phyloP scores from a whole-genome alignment of 2,888 invertebrate species.

The Bugulina stolonifera region DNA sequence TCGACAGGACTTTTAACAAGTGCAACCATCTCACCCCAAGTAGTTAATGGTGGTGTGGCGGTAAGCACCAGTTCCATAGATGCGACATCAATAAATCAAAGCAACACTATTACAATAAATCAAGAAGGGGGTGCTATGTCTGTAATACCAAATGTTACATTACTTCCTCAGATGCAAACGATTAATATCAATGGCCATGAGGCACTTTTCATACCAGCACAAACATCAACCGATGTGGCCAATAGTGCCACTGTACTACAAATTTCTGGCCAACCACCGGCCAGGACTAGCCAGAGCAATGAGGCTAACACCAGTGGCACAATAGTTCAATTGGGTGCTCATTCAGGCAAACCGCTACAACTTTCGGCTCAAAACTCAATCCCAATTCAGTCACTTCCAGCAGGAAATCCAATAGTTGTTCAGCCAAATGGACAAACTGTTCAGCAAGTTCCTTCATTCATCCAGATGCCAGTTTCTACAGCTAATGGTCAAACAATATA shows the following conservation, averaged over 20 bases:
- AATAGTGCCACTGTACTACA: background rate
- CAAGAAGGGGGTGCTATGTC: slow-evolving; percentile 13
- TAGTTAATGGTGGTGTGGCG: background rate
- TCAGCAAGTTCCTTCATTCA: slow-evolving; percentile 57
- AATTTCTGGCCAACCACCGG: background rate
- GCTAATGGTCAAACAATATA: slow-evolving; percentile 86
- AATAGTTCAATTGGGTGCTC: background rate
- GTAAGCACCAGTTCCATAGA: background rate
- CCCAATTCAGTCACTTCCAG: background rate
- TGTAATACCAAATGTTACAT: slow-evolving; percentile 41
- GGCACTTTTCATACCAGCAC: slow-evolving; percentile 80
- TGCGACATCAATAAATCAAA: background rate
- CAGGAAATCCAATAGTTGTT: slow-evolving; percentile 12
- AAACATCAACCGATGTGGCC: slow-evolving; percentile 2
- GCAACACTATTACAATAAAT: slow-evolving; percentile 12
- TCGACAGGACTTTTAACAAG: background rate
- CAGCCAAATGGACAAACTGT: slow-evolving; percentile 17
- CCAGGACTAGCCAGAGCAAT: background rate
- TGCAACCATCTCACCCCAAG: background rate
- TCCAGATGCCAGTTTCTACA: slow-evolving; percentile 81
- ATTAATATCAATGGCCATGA: slow-evolving; percentile 89
- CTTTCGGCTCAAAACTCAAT: background rate
- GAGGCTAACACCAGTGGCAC: background rate
- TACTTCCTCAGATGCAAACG: slow-evolving; percentile 68
- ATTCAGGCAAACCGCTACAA: background rate